Percentiles rank a stretch among this genome's conserved stretches.
Evolutionary conservation across 2,797 vertebrate species (phyloP).

Genomic region (Sardinella longiceps): DNA sequence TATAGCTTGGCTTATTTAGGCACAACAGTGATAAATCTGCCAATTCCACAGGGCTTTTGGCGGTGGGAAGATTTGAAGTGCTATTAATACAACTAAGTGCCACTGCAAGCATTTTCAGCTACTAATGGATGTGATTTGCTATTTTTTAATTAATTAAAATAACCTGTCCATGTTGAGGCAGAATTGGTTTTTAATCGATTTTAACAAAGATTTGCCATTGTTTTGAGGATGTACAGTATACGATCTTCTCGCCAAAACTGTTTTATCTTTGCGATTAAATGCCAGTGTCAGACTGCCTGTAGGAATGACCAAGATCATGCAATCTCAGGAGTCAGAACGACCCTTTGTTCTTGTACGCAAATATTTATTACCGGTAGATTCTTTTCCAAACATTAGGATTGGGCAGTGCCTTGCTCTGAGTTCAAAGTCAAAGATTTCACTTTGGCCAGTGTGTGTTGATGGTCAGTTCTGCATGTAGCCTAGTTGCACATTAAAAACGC

Average conservation of each 20-base stretch:
- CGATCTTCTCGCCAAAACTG: not conserved
- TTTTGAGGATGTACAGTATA: not conserved
- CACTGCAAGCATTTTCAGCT: not conserved
- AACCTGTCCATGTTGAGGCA: not conserved
- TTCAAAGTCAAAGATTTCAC: conserved; percentile 1
- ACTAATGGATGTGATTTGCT: not conserved
- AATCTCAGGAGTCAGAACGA: not conserved
- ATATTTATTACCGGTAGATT: not conserved
- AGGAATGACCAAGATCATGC: not conserved
- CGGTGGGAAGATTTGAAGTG: not conserved
- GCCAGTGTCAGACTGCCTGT: not conserved
- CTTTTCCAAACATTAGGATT: not conserved
- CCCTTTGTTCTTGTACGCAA: not conserved
- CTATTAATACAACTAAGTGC: not conserved
- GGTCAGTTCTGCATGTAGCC: not conserved
- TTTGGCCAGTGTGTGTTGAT: not conserved
- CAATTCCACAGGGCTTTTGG: not conserved
- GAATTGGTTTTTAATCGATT: not conserved
- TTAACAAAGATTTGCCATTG: not conserved
- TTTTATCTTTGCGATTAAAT: not conserved
- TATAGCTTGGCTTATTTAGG: not conserved
- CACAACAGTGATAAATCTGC: not conserved
- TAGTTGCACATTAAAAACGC: not conserved
- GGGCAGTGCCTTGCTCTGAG: not conserved
- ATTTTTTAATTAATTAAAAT: not conserved